Conservation (phyloP, 1,140 invertebrate species). For the Zaprionus davidi region DNA sequence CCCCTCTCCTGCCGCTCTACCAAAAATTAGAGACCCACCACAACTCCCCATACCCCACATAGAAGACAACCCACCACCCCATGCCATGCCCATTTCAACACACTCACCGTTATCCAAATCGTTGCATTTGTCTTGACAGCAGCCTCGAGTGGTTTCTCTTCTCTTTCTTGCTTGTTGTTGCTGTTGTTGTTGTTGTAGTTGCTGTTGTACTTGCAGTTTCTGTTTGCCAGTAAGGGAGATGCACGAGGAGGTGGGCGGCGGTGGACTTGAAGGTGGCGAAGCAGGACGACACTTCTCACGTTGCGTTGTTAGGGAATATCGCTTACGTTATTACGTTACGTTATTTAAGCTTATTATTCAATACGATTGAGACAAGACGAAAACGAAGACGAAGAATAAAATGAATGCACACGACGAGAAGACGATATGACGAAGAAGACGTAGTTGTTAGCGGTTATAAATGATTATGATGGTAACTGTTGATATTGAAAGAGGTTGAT, state of each 20-base stretch:
- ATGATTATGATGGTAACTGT: conserved; percentile 14
- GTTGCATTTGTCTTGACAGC: conserved; percentile 29
- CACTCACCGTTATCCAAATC: conserved; percentile 47
- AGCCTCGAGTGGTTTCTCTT: background rate
- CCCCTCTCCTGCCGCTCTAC: conserved; percentile 5
- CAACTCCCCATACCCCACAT: background rate
- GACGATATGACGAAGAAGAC: conserved; percentile 15
- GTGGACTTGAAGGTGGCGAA: background rate
- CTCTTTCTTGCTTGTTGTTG: background rate
- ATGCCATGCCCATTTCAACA: background rate
- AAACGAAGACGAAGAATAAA: background rate
- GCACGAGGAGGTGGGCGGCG: too few relatives aligned
- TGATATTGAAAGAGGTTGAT: conserved; percentile 17
- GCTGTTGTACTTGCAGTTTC: conserved; percentile 25
- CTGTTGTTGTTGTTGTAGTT: conserved; percentile 6
- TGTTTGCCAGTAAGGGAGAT: conserved; percentile 13
- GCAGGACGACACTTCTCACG: conserved; percentile 13
- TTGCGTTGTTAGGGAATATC: conserved; percentile 7
- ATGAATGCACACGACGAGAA: background rate
- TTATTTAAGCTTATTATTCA: conserved; percentile 30
- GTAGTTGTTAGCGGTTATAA: conserved; percentile 26
- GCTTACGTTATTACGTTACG: conserved; percentile 27
- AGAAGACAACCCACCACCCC: background rate
- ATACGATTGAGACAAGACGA: conserved; percentile 17
- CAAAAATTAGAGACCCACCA: conserved; percentile 3